Conservation (phyloP, 2,113 vertebrate genomes). For the Vidua chalybeata region DNA sequence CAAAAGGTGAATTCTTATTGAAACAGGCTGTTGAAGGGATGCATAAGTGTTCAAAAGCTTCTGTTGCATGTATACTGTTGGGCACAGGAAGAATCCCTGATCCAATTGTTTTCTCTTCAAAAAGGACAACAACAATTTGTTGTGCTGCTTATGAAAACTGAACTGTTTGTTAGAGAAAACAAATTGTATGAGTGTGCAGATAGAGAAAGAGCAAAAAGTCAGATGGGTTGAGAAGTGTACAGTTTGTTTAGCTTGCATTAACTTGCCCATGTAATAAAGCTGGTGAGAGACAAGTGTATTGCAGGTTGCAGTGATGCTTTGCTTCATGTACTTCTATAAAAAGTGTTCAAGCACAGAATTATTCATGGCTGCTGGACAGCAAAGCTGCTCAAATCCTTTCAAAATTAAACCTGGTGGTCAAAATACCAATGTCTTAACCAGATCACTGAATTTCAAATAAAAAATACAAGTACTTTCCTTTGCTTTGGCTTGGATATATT, state of each 20-base stretch:
- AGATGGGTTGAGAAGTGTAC: neutral
- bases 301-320: neutral
- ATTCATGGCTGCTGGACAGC: neutral
- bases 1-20: neutral
- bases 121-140: neutral
- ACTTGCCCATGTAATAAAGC: neutral
- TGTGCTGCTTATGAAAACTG: neutral
- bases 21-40: neutral
- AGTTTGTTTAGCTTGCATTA: neutral
- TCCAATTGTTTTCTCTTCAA: neutral
- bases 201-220: neutral
- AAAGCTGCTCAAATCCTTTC: constrained; percentile 34
- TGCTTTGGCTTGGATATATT: neutral
- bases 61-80: neutral
- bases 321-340: neutral
- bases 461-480: neutral
- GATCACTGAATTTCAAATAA: neutral
- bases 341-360: neutral
- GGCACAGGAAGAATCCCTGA: neutral
- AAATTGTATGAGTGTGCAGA: accelerated
- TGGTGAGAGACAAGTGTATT: neutral
- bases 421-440: constrained; percentile 17
- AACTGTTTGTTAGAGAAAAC: neutral
- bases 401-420: constrained; percentile 19
- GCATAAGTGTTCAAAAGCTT: neutral